Conservation (phyloP, 2,888 invertebrate genomes). For the Chrysomela aeneicollis region DNA sequence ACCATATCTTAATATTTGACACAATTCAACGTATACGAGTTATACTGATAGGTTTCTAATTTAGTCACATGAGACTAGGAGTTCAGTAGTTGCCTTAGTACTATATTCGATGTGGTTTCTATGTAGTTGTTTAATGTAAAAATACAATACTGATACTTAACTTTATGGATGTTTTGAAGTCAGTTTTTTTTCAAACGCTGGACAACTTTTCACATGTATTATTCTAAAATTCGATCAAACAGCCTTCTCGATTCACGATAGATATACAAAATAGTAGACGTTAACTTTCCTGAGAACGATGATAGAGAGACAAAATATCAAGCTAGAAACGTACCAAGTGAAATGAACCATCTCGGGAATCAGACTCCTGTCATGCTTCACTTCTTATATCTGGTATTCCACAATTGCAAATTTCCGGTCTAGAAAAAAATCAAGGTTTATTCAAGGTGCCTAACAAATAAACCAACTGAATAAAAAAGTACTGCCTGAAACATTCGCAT, state of each 20-base stretch:
- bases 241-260: slow-evolving; percentile 23
- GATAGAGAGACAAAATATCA: no score
- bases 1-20: slow-evolving; percentile 41
- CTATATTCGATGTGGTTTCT: neutral
- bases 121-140: neutral
- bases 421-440: neutral
- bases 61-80: neutral
- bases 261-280: slow-evolving; percentile 19
- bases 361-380: neutral
- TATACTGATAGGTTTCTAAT: slow-evolving; percentile 45
- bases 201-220: neutral
- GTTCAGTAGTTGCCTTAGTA: neutral
- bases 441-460: no score
- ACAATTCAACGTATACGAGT: slow-evolving; percentile 51
- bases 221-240: slow-evolving; percentile 29
- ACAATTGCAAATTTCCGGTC: neutral
- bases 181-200: neutral
- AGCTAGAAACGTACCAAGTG: neutral
- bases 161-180: neutral
- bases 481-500: no score
- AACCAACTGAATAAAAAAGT: no score
- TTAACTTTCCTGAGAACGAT: neutral
- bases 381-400: no score
- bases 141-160: neutral
- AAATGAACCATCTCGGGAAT: neutral